phyloP scores from a whole-genome alignment of 2,113 vertebrate species.

The Oreochromis aureus region DNA sequence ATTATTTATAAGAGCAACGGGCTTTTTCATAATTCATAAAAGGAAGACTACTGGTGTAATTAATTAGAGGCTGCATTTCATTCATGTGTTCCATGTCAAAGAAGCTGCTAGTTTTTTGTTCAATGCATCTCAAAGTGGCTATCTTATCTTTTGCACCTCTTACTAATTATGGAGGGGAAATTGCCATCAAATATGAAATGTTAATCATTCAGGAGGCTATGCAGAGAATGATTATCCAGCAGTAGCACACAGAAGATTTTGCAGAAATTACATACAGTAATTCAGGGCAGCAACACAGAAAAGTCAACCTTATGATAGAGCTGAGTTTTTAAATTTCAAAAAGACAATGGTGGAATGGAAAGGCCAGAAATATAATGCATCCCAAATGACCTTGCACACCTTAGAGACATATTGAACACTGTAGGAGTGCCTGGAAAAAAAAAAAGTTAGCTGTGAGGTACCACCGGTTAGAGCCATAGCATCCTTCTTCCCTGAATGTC shows the following conservation, averaged over 20 bases:
- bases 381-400: not conserved
- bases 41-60: not conserved
- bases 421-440: not conserved
- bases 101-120: not conserved
- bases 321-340: not conserved
- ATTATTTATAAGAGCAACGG: not conserved
- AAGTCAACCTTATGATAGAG: not conserved
- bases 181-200: not conserved
- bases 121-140: not conserved
- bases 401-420: not conserved
- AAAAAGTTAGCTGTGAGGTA: not conserved
- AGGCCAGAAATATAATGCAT: not conserved
- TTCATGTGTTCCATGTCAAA: not conserved
- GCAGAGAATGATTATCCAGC: not conserved
- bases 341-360: not conserved
- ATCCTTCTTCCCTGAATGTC: not conserved
- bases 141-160: not conserved
- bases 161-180: not conserved
- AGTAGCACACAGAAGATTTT: not conserved
- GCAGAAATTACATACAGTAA: not conserved
- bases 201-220: not conserved
- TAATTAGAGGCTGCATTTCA: not conserved
- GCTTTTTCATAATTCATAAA: not conserved
- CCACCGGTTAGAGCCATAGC: not conserved
- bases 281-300: not conserved